Base-by-base conservation (phyloP, 2,888 invertebrate genomes). In the Colostygia pectinataria region DNA sequence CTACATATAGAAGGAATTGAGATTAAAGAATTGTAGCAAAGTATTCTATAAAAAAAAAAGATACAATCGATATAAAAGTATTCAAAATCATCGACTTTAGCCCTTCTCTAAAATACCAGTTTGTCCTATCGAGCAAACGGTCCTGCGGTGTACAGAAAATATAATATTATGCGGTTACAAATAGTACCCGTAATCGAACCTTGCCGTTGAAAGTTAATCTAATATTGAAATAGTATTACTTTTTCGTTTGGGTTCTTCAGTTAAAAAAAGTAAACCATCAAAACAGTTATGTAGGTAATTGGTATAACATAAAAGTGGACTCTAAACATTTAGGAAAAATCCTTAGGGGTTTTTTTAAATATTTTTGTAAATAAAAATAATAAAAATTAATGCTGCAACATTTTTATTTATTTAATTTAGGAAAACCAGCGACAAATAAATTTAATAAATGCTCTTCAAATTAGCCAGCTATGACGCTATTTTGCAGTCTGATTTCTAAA, bases 81-180 rank as follows among this genome's bases (percentile, higher is more conserved):
- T n/a, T n/a, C n/a, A n/a, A 13, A 14, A 9, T 32, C 20, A 51
- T 40, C 44, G 44, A 44, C 24, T 24, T 2, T 4, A 9, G 9
- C 41, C 48, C 78, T 69, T 66, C 76, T 60, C 83, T 80, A 74
- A 34, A 51, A 70, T 75, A 72, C 78, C 72, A 82, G 83, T 81
- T 77, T 80, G 80, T 81, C 79, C 74, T 76, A 76, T 65, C 74
- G 58, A 69, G 59, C 77, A 83, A 88, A 87, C 89, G 89, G 89
- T 90, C 65, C 71, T 89, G 87, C 70, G 89, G 89, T 82, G 68
- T 65, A 74, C 63, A 69, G 80, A 82, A 77, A 83, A 89, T 80
- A 87, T 86, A 81, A 86, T 85, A 85, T 83, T 80, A 80, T 84
- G 86, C 76, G 89, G 88, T 89, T 72, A 66, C 71, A 68, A 75